These are phyloP conservation scores for Falco rusticolus DNA, from an alignment of 2,797 vertebrate genomes.

Conservation along the genomic window DNA sequence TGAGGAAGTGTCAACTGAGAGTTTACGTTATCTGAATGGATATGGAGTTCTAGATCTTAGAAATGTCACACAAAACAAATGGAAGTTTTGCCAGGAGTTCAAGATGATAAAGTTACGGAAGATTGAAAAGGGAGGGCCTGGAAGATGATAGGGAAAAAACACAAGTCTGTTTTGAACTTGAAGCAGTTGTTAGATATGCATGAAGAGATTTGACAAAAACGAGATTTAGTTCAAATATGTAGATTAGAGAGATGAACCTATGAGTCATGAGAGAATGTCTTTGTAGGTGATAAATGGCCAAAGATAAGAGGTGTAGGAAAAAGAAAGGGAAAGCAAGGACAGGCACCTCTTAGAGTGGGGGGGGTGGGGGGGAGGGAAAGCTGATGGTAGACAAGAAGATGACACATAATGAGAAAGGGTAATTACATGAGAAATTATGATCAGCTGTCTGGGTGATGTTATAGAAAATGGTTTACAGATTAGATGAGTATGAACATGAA, in stretches of 20 bases:
- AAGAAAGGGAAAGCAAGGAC: neutral
- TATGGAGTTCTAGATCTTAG: neutral
- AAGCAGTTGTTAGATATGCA: neutral
- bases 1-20: neutral
- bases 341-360: neutral
- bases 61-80: neutral
- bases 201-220: neutral
- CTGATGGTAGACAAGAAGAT: neutral
- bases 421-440: conserved; percentile 31
- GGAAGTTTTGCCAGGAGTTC: neutral
- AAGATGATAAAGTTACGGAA: neutral
- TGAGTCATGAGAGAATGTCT: neutral
- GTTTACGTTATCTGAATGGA: neutral
- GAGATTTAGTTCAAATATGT: neutral
- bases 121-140: neutral
- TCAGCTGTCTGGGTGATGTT: neutral
- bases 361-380: neutral
- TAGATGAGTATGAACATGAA: neutral
- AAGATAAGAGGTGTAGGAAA: neutral
- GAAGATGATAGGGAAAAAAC: neutral
- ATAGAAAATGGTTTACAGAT: neutral
- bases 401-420: neutral
- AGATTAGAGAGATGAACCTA: neutral
- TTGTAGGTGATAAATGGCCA: neutral
- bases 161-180: neutral